A percentile compares a stretch with the other conserved stretches of the same genome.
Conservation (phyloP, 2,888 invertebrate species). For the Petrophora chlorosata region DNA sequence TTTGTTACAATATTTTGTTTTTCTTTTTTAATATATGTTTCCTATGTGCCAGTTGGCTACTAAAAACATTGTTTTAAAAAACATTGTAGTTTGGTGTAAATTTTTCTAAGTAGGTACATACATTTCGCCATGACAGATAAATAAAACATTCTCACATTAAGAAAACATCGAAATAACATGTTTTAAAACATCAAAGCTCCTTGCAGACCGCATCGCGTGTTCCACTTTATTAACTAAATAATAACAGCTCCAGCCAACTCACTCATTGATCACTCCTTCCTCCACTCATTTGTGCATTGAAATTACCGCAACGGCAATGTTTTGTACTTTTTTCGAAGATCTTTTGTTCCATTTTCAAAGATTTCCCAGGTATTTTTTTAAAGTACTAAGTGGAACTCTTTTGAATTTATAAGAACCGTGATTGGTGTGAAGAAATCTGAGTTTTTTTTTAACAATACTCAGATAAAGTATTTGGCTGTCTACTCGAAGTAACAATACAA, state of each 20-base stretch:
- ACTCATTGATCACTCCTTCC: conserved; percentile 13
- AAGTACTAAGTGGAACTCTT: neutral
- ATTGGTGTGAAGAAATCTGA: neutral
- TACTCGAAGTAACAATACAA: neutral
- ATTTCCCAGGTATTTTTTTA: neutral
- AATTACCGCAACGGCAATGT: neutral
- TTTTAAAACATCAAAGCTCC: neutral
- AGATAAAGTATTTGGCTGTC: too few relatives aligned
- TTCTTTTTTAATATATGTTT: too few relatives aligned
- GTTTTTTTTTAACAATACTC: neutral
- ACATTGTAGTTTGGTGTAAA: too few relatives aligned
- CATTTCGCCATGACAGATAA: neutral
- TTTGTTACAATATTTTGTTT: too few relatives aligned
- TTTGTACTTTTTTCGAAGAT: neutral
- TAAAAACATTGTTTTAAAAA: too few relatives aligned
- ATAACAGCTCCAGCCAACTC: conserved; percentile 20
- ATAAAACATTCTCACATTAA: neutral
- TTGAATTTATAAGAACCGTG: neutral
- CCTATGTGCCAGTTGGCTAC: too few relatives aligned
- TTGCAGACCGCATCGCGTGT: conserved; percentile 23
- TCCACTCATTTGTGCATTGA: conserved; percentile 22
- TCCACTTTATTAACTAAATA: conserved; percentile 19
- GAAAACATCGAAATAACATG: neutral
- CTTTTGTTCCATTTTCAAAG: neutral
- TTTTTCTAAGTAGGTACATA: too few relatives aligned